Evolutionary conservation across 92 coral and sea anemone genomes (phyloP), one percentile per base, ranked within the genome.

Genomic region (Heteractis magnifica): DNA sequence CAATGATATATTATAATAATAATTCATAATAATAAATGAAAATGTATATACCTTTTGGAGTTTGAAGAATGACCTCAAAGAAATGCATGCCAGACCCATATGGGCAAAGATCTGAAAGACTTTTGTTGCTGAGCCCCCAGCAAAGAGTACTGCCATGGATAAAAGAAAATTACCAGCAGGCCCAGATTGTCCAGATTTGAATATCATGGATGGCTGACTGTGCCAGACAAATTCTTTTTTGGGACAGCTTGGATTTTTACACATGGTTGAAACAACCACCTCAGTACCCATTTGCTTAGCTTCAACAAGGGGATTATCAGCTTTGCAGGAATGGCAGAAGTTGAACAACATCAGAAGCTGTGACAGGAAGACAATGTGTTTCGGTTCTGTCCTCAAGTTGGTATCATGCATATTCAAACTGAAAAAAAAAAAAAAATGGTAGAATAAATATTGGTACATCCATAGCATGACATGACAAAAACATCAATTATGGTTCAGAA

Each of bases 141-240:
- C 84, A 81, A 65, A 81, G 6, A 81, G 56, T 16, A 81, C 50
- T 16, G 77, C 77, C 84, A 81, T 81, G 0, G 84, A 81, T 6
- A 81, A 16, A 11, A 65, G 77, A 81, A 81, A 81, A 81, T 81
- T 68, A 8, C 84, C 77, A 23, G 84, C 84, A 48, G 84, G 84
- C 8, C 77, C 75, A 16, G 15, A 34, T 8, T 81, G 84, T 23
- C 48, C 77, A 3, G 84, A 81, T 11, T n/a, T 18, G 41, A 34
- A 81, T 15, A 8, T 65, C 84, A 81, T 81, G 41, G 77, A 65
- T 12, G 84, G 84, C 49, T 81, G 77, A 74, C 84, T 81, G 55
- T 81, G 84, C 84, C 84, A 81, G 14, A 44, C 50, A 5, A 12
- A 8, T 81, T 81, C 84, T 44, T 65, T 81, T 0, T 15, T 65